Base-by-base conservation (phyloP, 2,888 invertebrate genomes). In the Argynnis bischoffii region DNA sequence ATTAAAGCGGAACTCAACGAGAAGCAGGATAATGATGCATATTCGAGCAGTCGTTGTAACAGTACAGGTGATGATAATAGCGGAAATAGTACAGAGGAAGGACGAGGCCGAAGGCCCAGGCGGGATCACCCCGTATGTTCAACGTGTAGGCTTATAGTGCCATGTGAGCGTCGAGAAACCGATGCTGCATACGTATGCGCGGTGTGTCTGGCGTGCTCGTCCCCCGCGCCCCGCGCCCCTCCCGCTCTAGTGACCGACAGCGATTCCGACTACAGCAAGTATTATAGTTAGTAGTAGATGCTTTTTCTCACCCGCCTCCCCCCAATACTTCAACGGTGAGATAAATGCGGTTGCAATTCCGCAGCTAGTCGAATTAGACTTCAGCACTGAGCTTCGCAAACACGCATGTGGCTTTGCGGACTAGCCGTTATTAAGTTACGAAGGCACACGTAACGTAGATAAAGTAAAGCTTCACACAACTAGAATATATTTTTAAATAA, bases 181-280 rank as follows among this genome's bases (percentile, higher is more conserved):
- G 78, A 74, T 73, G 77, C 77, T 51, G 69, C 78, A 1, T 80
- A 81, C 75, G 78, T 81, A 70, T 84, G 86, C 74, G 80, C 75
- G 67, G 79, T 80, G 55, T 84, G 85, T 73, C 35, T 72, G 68
- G 66, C 75, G 26, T 35, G 74, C 21, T 8, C 61, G 3, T 26
- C 55, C 5, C 54, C 66, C 53, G 64, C 67, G 16, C 69, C 77
- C 15, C 71, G 74, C 59, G 67, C 74, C 59, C 70, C 77, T 66
- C 67, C 76, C 63, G 69, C 74, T 67, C 59, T 77, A 71, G 72
- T 77, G 72, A 79, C 87, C 59, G 89, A 89, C 80, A 85, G 84
- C 82, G 91, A 91, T 80, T 90, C 90, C 85, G 92, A 92, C 89
- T 92, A 91, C 91, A 92, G 92, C 91, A 92, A 92, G 91, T 92